Base-by-base conservation (phyloP, 2,888 invertebrate species). In the Phymatocera aterrima region DNA sequence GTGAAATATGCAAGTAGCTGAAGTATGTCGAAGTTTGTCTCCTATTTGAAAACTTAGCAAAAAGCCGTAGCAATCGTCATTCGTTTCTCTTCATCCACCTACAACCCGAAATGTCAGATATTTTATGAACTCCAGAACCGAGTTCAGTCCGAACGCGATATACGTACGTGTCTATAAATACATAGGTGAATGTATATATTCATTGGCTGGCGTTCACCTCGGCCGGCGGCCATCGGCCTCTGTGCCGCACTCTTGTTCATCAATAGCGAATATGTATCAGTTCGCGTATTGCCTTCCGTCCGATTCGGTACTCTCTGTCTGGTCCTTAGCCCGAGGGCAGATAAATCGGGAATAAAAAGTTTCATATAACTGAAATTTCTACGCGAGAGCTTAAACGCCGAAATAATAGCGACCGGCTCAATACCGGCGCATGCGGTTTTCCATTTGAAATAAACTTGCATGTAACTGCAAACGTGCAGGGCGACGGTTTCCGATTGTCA, bases 351-450 rank as follows among this genome's bases (percentile, higher is more conserved):
- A 46, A 43, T 24, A 46, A 68, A 46, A 46, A 40, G 43, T 28
- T 10, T 15, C 12, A 15, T 12, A n/a, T 43, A 68, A 68, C 43
- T 68, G 24, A 68, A 68, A 24, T 68, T 43, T 61, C 10, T 28
- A 31, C 24, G 12, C 24, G 5, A 68, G 46, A 43, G 46, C n/a
- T 24, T 24, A n/a, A 34, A 78, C 54, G 75, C 54, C 70, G 74
- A 80, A 82, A 75, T 78, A 61, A 72, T 79, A 79, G 82, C 82
- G 82, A 85, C 82, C 83, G 82, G 43, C 81, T 82, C 80, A 85
- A 85, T 72, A 46, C 31, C 40, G 78, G 57, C 54, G 43, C 8
- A 8, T 18, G 60, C 75, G 78, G 80, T 81, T 78, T 78, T 79
- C 61, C 72, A 77, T n/a, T n/a, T n/a, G n/a, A n/a, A n/a, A n/a